Conservation (phyloP, 2,113 vertebrate genomes). For the Nothoprocta perdicaria region DNA sequence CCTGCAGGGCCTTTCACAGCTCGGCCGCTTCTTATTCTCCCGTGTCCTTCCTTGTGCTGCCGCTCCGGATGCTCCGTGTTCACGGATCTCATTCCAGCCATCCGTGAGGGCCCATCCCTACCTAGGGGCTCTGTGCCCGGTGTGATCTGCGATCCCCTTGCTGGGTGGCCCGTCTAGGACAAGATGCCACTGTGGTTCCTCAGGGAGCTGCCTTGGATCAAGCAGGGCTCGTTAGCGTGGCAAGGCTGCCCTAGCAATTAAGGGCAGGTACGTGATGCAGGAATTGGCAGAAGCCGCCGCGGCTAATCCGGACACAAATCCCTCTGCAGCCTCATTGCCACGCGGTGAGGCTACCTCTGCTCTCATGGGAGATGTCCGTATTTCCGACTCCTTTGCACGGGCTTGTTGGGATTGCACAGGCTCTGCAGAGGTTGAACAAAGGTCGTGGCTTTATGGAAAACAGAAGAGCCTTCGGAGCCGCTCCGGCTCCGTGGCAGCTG, state of each 20-base stretch:
- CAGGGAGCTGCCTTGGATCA: not conserved
- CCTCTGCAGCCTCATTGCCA: no score
- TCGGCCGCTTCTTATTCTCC: not conserved
- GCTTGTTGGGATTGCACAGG: no score
- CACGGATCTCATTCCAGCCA: fast-evolving
- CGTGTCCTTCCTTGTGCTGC: not conserved
- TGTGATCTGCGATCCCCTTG: not conserved
- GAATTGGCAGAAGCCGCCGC: no score
- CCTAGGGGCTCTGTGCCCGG: not conserved
- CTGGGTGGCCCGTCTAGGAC: not conserved
- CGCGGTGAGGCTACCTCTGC: not conserved
- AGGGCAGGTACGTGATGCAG: fast-evolving
- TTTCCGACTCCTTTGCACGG: not conserved
- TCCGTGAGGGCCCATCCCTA: fast-evolving
- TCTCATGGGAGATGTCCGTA: not conserved
- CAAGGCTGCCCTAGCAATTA: not conserved
- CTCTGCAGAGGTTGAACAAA: not conserved
- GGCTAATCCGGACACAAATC: no score
- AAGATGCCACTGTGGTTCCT: not conserved
- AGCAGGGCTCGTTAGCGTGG: not conserved
- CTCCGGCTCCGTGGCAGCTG: no score
- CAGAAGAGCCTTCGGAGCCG: no score
- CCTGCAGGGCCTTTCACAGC: not conserved
- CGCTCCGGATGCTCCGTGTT: not conserved
- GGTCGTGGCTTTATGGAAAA: not conserved